Conservation (phyloP, 2,888 invertebrate species). For the Phragmatobia fuliginosa region DNA sequence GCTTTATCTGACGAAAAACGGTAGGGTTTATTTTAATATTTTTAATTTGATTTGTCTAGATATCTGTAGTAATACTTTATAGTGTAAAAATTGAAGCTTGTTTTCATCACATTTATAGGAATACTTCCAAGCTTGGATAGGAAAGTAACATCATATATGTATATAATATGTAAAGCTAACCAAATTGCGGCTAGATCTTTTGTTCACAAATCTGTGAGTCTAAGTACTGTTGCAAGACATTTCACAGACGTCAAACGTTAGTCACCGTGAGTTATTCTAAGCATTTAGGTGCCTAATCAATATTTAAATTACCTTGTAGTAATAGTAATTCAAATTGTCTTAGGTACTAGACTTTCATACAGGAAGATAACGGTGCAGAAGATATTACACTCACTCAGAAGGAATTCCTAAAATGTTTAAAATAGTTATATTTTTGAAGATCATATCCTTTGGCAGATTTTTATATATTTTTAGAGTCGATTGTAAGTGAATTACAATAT, state of each 20-base stretch:
- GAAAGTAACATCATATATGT: conserved; percentile 21
- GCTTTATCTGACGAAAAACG: no score
- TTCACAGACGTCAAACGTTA: conserved; percentile 43
- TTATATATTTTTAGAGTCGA: neutral
- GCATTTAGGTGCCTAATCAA: conserved; percentile 50
- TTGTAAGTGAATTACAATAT: no score
- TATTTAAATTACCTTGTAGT: conserved; percentile 53
- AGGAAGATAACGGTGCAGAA: conserved; percentile 18
- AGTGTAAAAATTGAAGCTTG: neutral
- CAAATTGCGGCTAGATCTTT: conserved; percentile 17
- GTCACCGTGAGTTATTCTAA: conserved; percentile 47
- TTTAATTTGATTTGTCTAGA: no score
- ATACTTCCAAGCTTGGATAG: conserved; percentile 12
- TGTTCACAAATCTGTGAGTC: conserved; percentile 21
- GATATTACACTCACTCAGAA: conserved; percentile 3
- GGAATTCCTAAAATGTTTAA: neutral
- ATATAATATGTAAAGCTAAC: conserved; percentile 10
- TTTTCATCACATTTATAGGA: neutral
- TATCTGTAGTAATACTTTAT: no score
- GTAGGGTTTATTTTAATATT: no score
- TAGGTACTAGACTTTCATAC: conserved; percentile 22
- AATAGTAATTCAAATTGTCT: conserved; percentile 44
- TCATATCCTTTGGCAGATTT: neutral
- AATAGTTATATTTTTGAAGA: neutral
- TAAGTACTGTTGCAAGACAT: conserved; percentile 34